Evolutionary conservation across 2,113 vertebrate species (phyloP).

Genomic region (Microtus montanus): DNA sequence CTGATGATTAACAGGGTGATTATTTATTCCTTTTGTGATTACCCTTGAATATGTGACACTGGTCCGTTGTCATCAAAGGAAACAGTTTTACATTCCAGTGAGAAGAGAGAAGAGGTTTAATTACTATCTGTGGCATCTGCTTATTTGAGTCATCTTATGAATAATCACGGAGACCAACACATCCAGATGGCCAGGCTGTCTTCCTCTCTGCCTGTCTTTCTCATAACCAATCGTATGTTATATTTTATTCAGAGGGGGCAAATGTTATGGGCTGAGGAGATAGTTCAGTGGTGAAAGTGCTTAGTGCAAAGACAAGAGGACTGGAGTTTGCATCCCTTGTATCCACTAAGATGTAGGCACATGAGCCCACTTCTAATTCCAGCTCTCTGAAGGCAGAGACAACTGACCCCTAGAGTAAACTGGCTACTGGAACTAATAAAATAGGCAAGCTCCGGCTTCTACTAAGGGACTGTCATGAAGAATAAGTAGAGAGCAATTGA

Average conservation of each 20-base stretch:
- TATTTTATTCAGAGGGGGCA: constrained; percentile 50
- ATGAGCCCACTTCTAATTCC: not conserved
- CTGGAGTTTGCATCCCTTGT: not conserved
- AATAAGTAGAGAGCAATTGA: no score
- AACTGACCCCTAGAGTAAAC: no score
- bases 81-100: constrained; percentile 81
- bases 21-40: constrained; percentile 80
- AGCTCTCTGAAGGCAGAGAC: not conserved
- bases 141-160: constrained; percentile 76
- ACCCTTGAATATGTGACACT: constrained; percentile 79
- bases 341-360: not conserved
- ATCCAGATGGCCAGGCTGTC: constrained; percentile 68
- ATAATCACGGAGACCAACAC: constrained; percentile 64
- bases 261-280: not conserved
- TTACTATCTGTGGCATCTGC: constrained; percentile 78
- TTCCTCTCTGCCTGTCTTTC: constrained; percentile 40
- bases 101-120: constrained; percentile 77
- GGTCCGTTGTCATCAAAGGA: constrained; percentile 77
- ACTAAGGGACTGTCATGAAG: not conserved
- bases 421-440: not conserved
- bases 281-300: not conserved
- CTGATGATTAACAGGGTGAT: constrained; percentile 75
- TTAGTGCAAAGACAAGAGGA: not conserved
- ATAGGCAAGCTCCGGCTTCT: not conserved
- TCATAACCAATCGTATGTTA: constrained; percentile 33